Conservation (phyloP, 2,797 vertebrate species). For the Thamnophis elegans region DNA sequence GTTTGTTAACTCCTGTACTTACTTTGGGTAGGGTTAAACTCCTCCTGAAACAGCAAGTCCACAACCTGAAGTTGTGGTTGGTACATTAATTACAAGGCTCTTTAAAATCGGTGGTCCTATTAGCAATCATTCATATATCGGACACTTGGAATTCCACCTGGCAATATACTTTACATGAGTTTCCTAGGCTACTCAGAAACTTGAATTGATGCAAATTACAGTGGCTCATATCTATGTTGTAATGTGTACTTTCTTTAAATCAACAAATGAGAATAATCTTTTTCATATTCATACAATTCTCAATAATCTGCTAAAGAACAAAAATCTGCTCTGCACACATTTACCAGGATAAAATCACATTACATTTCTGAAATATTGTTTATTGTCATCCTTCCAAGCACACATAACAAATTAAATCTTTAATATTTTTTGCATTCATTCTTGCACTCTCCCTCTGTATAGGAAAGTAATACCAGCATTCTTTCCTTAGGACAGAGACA, state of each 20-base stretch:
- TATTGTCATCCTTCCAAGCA: background rate
- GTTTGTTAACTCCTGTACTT: background rate
- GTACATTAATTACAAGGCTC: background rate
- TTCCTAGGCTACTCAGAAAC: background rate
- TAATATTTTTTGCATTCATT: background rate
- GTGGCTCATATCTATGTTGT: background rate
- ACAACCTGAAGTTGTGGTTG: background rate
- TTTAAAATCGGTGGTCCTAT: background rate
- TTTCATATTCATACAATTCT: background rate
- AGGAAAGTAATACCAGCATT: background rate
- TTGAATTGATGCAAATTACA: background rate
- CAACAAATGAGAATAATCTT: background rate
- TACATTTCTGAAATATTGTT: background rate
- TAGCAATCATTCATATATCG: background rate
- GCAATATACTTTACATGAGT: background rate
- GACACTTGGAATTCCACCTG: background rate
- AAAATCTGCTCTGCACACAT: background rate
- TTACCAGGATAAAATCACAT: background rate
- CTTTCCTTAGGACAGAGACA: background rate
- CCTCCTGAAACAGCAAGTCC: background rate
- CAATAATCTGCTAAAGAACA: background rate
- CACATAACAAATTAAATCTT: background rate
- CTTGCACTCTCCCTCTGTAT: background rate
- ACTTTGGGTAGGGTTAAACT: background rate
- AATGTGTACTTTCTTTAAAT: background rate